Conservation (phyloP, 2,888 invertebrate species). For the Prosopocoilus inquinatus region DNA sequence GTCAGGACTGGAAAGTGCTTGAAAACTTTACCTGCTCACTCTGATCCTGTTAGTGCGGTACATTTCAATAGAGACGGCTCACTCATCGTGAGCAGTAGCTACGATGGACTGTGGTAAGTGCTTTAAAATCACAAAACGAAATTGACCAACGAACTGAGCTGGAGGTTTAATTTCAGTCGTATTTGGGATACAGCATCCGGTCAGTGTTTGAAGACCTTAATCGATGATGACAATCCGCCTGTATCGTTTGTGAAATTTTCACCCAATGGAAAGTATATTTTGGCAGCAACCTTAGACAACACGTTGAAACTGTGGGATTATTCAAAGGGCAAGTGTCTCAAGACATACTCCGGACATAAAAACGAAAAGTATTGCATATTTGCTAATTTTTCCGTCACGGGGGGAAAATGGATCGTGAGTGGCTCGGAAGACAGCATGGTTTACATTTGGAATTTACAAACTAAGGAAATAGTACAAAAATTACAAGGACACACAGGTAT, state of each 20-base stretch:
- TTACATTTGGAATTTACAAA: conserved; percentile 99
- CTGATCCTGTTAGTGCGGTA: conserved; percentile 98
- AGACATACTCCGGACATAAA: conserved; percentile 97
- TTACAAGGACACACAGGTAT: conserved; percentile 94
- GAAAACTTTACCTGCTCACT: conserved; percentile 97
- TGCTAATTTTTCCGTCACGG: conserved; percentile 99
- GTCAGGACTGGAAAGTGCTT: conserved; percentile 97
- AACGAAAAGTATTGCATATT: conserved; percentile 99
- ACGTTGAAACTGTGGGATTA: conserved; percentile 99
- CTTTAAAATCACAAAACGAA: conserved; percentile 1
- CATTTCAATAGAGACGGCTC: conserved; percentile 99
- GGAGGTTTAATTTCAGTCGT: conserved; percentile 61
- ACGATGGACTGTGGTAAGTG: conserved; percentile 92
- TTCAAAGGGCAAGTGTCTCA: conserved; percentile 96
- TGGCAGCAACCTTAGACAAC: conserved; percentile 97
- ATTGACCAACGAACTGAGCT: neutral
- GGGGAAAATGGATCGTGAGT: conserved; percentile 99
- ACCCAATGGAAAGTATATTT: conserved; percentile 98
- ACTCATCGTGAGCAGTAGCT: conserved; percentile 96
- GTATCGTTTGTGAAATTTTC: conserved; percentile 99
- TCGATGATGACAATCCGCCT: conserved; percentile 99
- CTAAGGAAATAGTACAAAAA: conserved; percentile 98
- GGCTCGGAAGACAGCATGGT: conserved; percentile 99
- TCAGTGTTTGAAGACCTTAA: conserved; percentile 97
- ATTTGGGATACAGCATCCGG: conserved; percentile 99